These are phyloP conservation scores for Drosophila pseudoobscura DNA, from an alignment of 1,140 invertebrate species.

Conservation along the genomic window DNA sequence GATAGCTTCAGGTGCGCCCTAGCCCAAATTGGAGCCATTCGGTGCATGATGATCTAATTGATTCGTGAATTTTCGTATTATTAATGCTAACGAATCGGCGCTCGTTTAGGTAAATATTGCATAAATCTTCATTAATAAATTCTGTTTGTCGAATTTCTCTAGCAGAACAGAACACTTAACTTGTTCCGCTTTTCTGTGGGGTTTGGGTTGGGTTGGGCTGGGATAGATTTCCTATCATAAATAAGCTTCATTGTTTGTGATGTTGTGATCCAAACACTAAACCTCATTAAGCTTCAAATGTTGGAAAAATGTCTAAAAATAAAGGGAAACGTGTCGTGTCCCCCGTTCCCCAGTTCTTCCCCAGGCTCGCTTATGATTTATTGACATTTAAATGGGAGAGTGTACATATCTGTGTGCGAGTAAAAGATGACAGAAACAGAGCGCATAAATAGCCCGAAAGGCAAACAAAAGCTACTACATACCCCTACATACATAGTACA, in stretches of 20 bases:
- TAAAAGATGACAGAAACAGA: conserved; percentile 46
- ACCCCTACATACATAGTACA: no score
- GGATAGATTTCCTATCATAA: conserved; percentile 28
- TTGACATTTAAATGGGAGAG: conserved; percentile 61
- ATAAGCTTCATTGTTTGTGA: conserved; percentile 53
- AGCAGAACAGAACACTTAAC: neutral
- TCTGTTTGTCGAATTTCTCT: conserved; percentile 1
- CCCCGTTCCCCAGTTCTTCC: neutral
- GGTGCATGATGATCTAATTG: conserved; percentile 43
- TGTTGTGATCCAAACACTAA: conserved; percentile 66
- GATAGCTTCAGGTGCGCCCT: no score
- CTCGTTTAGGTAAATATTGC: conserved; percentile 45
- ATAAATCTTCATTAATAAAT: conserved; percentile 52
- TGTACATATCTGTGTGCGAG: conserved; percentile 40
- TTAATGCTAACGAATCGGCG: conserved; percentile 24
- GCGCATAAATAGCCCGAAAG: conserved; percentile 44
- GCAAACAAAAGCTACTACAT: conserved; percentile 8
- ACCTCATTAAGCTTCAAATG: conserved; percentile 60
- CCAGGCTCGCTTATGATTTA: conserved; percentile 65
- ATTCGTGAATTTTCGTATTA: conserved; percentile 35
- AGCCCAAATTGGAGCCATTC: neutral
- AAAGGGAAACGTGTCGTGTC: conserved; percentile 31
- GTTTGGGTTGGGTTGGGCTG: neutral
- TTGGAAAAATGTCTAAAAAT: conserved; percentile 55
- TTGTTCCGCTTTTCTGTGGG: conserved; percentile 12